These are phyloP conservation scores for Moxostoma hubbsi DNA, from an alignment of 2,797 vertebrate species.

Conservation along the genomic window DNA sequence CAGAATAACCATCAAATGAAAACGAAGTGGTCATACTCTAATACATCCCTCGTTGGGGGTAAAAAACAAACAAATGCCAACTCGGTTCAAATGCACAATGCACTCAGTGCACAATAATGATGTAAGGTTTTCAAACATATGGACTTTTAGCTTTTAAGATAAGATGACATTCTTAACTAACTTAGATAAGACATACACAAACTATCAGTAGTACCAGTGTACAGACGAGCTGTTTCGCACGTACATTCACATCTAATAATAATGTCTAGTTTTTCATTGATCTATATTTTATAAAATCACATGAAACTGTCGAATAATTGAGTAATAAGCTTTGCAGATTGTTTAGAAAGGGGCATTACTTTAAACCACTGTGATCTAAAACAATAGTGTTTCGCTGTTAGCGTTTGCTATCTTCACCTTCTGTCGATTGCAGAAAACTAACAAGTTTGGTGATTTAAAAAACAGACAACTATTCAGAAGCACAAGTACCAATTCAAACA, in stretches of 20 bases:
- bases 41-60: neutral
- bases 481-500: neutral
- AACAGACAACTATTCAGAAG: neutral
- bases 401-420: conserved; percentile 12
- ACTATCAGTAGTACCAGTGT: too few species aligned
- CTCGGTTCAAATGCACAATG: too few species aligned
- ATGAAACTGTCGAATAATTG: too few species aligned
- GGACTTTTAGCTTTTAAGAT: neutral
- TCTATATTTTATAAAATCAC: too few species aligned
- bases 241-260: too few species aligned
- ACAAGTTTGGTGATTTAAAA: neutral
- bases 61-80: neutral
- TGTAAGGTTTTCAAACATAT: neutral
- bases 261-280: too few species aligned
- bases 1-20: neutral
- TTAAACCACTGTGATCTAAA: neutral
- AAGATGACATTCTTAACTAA: too few species aligned
- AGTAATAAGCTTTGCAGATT: too few species aligned
- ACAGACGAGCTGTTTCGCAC: too few species aligned
- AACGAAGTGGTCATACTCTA: too few species aligned
- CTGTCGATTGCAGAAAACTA: neutral
- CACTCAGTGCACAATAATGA: neutral
- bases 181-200: too few species aligned
- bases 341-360: neutral
- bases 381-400: conserved; percentile 18